Conservation (phyloP, 2,888 invertebrate genomes). For the Athrips mouffetella region DNA sequence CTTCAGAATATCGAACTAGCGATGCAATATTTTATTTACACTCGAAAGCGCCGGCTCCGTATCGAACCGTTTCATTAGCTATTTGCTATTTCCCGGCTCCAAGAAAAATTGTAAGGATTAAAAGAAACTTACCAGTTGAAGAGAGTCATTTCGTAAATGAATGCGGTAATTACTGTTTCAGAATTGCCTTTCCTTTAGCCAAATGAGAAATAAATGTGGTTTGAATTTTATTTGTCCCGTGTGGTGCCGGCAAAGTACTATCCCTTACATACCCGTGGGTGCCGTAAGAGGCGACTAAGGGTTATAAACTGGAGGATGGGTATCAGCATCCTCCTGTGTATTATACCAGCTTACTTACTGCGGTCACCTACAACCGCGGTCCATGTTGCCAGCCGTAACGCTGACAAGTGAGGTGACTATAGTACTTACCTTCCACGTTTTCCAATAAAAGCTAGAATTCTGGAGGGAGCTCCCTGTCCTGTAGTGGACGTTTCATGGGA, state of each 20-base stretch:
- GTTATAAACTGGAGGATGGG: no score
- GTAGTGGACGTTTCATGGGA: no score
- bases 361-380: no score
- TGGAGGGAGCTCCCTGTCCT: no score
- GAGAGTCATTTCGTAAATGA: conserved; percentile 4
- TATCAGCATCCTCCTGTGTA: no score
- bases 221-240: background rate
- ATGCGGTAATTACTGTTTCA: conserved; percentile 2
- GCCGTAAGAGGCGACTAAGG: no score
- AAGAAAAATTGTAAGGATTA: conserved; percentile 4
- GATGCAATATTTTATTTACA: conserved; percentile 19
- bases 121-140: conserved; percentile 6
- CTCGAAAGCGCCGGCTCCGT: conserved; percentile 10
- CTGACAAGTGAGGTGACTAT: background rate
- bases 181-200: background rate
- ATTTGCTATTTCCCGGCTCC: conserved; percentile 9
- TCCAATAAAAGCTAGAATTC: no score
- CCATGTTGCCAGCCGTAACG: background rate
- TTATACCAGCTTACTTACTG: no score
- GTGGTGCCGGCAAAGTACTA: no score
- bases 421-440: background rate
- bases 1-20: no score
- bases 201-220: background rate
- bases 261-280: no score
- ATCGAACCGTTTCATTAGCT: conserved; percentile 18